Evolutionary conservation across 2,113 vertebrate species (phyloP).

Genomic region (Coptodon rendalli): DNA sequence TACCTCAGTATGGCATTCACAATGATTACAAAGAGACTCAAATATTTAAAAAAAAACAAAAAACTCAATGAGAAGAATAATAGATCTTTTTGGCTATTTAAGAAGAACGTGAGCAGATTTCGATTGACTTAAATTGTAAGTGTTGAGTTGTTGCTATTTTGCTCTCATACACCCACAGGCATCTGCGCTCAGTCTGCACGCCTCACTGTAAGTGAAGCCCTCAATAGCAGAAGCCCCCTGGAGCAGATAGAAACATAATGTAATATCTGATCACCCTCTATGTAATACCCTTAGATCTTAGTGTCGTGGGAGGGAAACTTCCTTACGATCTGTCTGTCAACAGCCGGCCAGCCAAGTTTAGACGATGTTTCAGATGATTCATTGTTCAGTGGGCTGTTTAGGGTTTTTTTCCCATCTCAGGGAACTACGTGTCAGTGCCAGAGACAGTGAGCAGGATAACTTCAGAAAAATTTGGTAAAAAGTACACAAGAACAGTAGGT

Average conservation of each 20-base stretch:
- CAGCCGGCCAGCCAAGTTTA: slow-evolving; percentile 39
- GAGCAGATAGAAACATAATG: slow-evolving; percentile 21
- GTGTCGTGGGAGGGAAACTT: slow-evolving; percentile 34
- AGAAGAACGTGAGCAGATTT: background rate
- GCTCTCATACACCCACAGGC: background rate
- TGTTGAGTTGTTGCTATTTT: background rate
- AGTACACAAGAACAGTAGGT: background rate
- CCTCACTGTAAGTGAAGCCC: background rate
- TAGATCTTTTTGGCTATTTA: background rate
- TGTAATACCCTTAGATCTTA: slow-evolving; percentile 33
- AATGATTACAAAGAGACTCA: background rate
- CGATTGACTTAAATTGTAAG: background rate
- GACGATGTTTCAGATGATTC: slow-evolving; percentile 39
- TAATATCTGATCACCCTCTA: slow-evolving; percentile 33
- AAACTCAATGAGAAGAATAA: background rate
- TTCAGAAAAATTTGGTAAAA: slow-evolving; percentile 28
- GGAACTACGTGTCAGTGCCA: slow-evolving; percentile 33
- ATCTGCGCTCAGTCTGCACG: background rate
- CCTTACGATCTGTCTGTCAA: slow-evolving; percentile 42
- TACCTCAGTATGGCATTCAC: background rate
- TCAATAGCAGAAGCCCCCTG: background rate
- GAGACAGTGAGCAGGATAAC: slow-evolving; percentile 16
- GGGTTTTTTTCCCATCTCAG: background rate
- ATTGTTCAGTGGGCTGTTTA: slow-evolving; percentile 9
- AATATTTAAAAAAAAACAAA: background rate